Evolutionary conservation across 2,888 invertebrate species (phyloP).

Genomic region (Caenorhabditis wallacei): DNA sequence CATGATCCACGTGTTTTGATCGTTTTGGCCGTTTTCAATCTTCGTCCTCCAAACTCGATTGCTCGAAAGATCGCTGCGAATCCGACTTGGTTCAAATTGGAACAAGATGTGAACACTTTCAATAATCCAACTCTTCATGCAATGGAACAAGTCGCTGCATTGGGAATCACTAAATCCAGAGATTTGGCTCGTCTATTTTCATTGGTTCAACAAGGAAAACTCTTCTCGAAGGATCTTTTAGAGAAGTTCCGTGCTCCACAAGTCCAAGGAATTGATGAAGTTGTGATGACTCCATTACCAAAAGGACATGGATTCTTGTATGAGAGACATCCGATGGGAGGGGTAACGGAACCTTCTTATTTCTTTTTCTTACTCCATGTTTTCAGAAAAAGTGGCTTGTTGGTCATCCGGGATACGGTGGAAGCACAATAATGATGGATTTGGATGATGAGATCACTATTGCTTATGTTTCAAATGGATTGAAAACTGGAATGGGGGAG

Average conservation of each 20-base stretch:
- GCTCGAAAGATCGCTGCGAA: slow-evolving; percentile 76
- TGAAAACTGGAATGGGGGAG: slow-evolving; percentile 83
- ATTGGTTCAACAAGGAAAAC: slow-evolving; percentile 78
- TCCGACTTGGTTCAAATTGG: slow-evolving; percentile 80
- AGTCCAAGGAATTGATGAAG: slow-evolving; percentile 77
- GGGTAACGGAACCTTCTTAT: slow-evolving; percentile 59
- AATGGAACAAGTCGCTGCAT: slow-evolving; percentile 80
- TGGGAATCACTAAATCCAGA: slow-evolving; percentile 79
- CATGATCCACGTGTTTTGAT: slow-evolving; percentile 80
- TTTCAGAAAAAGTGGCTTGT: slow-evolving; percentile 79
- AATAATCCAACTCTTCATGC: slow-evolving; percentile 80
- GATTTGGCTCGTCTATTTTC: slow-evolving; percentile 80
- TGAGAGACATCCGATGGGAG: slow-evolving; percentile 79
- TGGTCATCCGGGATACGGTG: slow-evolving; percentile 81
- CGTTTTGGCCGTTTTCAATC: slow-evolving; percentile 79
- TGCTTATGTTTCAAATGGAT: slow-evolving; percentile 81
- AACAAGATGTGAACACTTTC: slow-evolving; percentile 80
- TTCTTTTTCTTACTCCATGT: neutral
- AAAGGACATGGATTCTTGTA: slow-evolving; percentile 83
- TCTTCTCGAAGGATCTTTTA: slow-evolving; percentile 75
- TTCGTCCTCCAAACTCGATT: slow-evolving; percentile 74
- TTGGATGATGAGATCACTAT: slow-evolving; percentile 81
- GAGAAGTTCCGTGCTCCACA: slow-evolving; percentile 75
- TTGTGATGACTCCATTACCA: slow-evolving; percentile 75
- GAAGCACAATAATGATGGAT: slow-evolving; percentile 82